These are phyloP conservation scores for Minunthozetes semirufus DNA, from an alignment of 2,888 invertebrate species.

Conservation along the genomic window DNA sequence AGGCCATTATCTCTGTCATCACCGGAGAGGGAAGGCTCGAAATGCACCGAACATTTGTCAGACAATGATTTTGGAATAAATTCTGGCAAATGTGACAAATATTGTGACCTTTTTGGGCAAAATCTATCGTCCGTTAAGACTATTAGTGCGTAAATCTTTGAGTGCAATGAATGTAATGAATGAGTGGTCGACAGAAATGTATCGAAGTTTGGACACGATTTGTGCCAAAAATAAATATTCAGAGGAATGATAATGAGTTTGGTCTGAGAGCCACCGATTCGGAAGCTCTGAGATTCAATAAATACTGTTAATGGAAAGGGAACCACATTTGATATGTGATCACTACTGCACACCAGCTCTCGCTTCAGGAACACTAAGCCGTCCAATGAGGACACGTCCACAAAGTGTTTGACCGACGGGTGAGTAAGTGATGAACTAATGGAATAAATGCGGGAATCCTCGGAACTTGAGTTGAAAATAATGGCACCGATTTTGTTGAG, in stretches of 20 bases:
- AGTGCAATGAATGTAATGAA: background rate
- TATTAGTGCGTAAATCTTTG: constrained; percentile 6
- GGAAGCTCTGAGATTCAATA: constrained; percentile 63
- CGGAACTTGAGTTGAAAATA: constrained; percentile 45
- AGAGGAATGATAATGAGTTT: constrained; percentile 40
- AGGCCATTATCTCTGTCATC: background rate
- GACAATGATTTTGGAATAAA: constrained; percentile 38
- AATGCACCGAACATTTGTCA: constrained; percentile 37
- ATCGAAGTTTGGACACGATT: constrained; percentile 34
- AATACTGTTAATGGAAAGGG: constrained; percentile 77
- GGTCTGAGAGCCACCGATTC: constrained; percentile 40
- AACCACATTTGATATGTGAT: constrained; percentile 36
- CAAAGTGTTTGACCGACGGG: constrained; percentile 29
- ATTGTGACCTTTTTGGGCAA: constrained; percentile 39
- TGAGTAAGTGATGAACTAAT: constrained; percentile 19
- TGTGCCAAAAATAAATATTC: constrained; percentile 38
- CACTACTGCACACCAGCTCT: constrained; percentile 27
- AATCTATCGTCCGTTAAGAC: constrained; percentile 11
- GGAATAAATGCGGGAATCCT: constrained; percentile 28
- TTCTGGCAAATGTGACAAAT: constrained; percentile 39
- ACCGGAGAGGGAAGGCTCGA: constrained; percentile 30
- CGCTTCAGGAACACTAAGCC: constrained; percentile 30
- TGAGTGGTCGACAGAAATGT: background rate
- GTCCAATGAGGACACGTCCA: constrained; percentile 30
- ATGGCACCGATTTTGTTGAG: constrained; percentile 15